Evolutionary conservation across 2,113 vertebrate species (phyloP).

Genomic region (Brachypteracias leptosomus): DNA sequence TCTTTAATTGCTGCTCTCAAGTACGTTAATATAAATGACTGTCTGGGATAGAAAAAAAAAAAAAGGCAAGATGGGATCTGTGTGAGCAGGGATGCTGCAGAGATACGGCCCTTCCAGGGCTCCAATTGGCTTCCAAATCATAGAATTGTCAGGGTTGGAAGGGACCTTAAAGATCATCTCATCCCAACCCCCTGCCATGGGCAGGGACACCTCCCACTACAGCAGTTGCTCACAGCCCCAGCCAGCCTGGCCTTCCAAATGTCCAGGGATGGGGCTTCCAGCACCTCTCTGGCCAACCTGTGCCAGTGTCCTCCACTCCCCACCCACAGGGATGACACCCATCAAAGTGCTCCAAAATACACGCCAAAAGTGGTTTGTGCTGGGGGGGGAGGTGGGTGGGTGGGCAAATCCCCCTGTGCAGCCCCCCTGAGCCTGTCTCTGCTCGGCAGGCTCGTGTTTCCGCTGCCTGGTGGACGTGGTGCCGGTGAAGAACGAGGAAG

Average conservation of each 20-base stretch:
- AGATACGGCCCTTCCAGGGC: background rate
- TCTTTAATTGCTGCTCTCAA: conserved; percentile 50
- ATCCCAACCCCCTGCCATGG: no score
- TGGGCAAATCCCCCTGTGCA: background rate
- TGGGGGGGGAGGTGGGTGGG: no score
- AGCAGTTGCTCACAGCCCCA: no score
- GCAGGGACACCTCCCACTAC: no score
- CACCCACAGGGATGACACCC: background rate
- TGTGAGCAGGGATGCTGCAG: background rate
- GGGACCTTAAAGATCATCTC: no score
- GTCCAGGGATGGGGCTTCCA: no score
- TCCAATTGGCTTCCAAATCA: background rate
- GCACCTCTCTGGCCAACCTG: no score
- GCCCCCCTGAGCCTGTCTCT: background rate
- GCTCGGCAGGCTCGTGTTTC: conserved; percentile 84
- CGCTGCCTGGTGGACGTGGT: conserved; percentile 94
- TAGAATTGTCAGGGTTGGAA: no score
- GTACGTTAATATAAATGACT: conserved; percentile 49
- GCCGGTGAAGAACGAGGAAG: conserved; percentile 93
- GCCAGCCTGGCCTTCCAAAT: no score
- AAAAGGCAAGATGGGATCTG: background rate
- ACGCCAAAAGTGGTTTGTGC: background rate
- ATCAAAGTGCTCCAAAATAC: background rate
- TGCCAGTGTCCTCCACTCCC: background rate
- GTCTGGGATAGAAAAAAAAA: background rate